phyloP scores from a whole-genome alignment of 2,113 vertebrate genomes.

The Bufo gargarizans region DNA sequence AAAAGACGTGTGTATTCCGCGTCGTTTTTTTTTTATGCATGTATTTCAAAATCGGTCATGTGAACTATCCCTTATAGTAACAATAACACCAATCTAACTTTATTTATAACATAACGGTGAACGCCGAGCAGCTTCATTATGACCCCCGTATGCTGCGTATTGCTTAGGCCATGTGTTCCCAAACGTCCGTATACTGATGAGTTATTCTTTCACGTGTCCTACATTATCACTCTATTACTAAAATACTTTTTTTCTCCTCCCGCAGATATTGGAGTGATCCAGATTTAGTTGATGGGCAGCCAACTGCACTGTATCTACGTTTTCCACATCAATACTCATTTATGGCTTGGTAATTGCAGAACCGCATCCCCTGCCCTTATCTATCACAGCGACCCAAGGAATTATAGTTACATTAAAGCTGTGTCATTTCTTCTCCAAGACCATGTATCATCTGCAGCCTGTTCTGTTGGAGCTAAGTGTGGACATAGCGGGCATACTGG shows the following conservation, averaged over 20 bases:
- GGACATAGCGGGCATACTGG: not conserved
- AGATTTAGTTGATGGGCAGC: conserved; percentile 37
- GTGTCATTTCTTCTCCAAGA: not conserved
- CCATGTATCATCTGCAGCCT: not conserved
- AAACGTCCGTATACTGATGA: not conserved
- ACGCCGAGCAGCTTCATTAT: not conserved
- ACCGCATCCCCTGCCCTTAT: conserved; percentile 15
- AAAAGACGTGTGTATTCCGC: too few relatives aligned
- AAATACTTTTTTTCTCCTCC: not conserved
- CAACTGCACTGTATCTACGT: conserved; percentile 32
- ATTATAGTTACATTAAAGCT: conserved; percentile 2
- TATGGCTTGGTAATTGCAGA: conserved; percentile 4
- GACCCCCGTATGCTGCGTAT: not conserved
- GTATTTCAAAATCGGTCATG: too few relatives aligned
- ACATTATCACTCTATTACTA: conserved; percentile 40
- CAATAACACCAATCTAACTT: too few relatives aligned
- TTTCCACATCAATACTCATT: conserved; percentile 24
- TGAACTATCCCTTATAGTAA: too few relatives aligned
- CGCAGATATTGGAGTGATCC: conserved; percentile 32
- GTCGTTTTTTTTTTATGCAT: too few relatives aligned
- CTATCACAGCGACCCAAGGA: not conserved
- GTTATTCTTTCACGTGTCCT: conserved; percentile 37
- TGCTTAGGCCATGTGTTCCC: not conserved
- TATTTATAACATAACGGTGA: not conserved
- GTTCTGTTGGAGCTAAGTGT: not conserved